phyloP scores from a whole-genome alignment of 2,113 vertebrate genomes.

The Hippocampus mohnikei region DNA sequence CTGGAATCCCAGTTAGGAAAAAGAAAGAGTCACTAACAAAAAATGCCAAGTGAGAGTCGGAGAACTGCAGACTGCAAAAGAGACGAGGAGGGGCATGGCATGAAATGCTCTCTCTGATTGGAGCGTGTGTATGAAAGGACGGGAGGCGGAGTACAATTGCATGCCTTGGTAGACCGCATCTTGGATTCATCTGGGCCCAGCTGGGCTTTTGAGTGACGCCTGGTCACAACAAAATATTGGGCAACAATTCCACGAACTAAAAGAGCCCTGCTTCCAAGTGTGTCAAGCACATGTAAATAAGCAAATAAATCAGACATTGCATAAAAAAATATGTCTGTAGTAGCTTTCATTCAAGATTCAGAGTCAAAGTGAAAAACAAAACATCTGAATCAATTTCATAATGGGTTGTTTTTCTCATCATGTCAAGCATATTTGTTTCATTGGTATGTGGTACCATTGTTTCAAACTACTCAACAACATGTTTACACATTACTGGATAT shows the following conservation, averaged over 20 bases:
- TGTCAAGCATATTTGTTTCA: too few species aligned
- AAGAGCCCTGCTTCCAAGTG: not conserved
- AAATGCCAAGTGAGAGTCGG: constrained; percentile 3
- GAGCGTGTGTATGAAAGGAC: not conserved
- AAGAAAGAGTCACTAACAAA: not conserved
- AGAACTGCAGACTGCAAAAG: not conserved
- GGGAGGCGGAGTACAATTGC: not conserved
- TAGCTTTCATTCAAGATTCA: too few species aligned
- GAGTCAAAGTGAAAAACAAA: too few species aligned
- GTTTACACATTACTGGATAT: not conserved
- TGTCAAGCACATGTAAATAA: not conserved
- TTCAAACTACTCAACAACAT: constrained; percentile 3
- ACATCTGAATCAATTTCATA: too few species aligned
- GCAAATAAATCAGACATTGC: not conserved
- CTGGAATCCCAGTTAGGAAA: not conserved
- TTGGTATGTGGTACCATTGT: not conserved
- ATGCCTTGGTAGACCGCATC: not conserved
- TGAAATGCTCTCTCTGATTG: not conserved
- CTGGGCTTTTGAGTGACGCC: not conserved
- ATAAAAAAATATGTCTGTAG: too few species aligned
- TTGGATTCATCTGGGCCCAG: not conserved
- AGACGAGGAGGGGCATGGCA: not conserved
- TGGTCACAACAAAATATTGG: not conserved
- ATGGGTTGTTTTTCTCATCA: too few species aligned
- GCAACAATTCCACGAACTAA: not conserved